Base-by-base conservation (phyloP, 23 tunicate genomes). In the Ascidia mentula region DNA sequence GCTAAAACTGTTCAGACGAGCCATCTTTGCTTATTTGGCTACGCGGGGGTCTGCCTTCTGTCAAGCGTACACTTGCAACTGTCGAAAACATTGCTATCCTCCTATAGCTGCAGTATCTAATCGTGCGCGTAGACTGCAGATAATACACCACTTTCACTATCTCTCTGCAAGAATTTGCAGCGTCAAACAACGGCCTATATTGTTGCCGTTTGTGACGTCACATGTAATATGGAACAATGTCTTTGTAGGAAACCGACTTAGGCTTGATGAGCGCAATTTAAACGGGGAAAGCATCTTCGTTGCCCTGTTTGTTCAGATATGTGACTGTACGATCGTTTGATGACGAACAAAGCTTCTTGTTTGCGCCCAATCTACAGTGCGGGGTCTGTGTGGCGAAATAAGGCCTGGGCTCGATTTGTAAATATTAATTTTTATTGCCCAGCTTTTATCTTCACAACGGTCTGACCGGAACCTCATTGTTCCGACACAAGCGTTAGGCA, bases 281-380 rank as follows among this genome's bases (percentile, higher is more conserved):
- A n/a, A n/a, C n/a, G n/a, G n/a, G n/a, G n/a, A n/a, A n/a, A n/a
- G n/a, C n/a, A n/a, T 53, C 65, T 53, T 3, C 13, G 1, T 53
- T 53, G 24, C 13, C 65, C 2, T 9, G 7, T 26, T 28, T 53
- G 65, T 9, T 6, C 15, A 12, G 12, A 42, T 15, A 9, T 42
- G 65, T 53, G 65, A 53, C 13, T 28, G 65, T 28, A 42, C 13
- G 65, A 28, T 53, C 65, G 65, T 53, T 53, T 53, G 65, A 53
- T 53, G 65, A 53, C 65, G 65, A 53, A 53, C 65, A 53, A 53
- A 53, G 65, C 65, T 53, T 53, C 24, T 28, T 53, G 65, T 53
- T 53, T 53, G 65, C 65, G 22, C 65, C 22, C 65, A 53, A 53
- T 53, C 65, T 26, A 53, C 65, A 53, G 24, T 28, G 65, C n/a